Evolutionary conservation across 2,888 invertebrate species (phyloP).

Genomic region (Neoaliturus tenellus): DNA sequence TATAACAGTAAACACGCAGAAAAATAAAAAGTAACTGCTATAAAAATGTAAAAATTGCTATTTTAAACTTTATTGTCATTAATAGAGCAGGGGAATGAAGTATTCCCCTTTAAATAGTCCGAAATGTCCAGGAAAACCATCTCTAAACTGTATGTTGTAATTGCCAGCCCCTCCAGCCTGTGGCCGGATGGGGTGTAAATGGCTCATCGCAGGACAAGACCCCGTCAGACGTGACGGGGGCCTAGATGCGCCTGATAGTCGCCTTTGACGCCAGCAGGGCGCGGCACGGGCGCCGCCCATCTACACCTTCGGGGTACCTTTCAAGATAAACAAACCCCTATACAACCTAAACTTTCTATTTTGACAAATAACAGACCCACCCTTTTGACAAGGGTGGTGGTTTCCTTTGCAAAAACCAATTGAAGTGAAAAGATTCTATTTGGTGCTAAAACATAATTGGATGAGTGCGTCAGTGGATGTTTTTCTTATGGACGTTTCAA

Average conservation of each 20-base stretch:
- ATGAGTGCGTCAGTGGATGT: background rate
- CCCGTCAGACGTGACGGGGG: no score
- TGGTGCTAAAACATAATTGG: background rate
- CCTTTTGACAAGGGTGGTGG: background rate
- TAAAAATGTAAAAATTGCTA: no score
- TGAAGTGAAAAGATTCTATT: background rate
- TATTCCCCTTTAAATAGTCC: no score
- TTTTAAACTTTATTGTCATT: no score
- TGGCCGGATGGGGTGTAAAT: background rate
- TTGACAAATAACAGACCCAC: constrained; percentile 17
- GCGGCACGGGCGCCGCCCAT: constrained; percentile 6
- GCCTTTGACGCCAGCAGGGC: constrained; percentile 27
- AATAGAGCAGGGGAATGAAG: no score
- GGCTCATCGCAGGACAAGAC: background rate
- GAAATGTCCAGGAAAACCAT: no score
- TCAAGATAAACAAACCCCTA: constrained; percentile 12
- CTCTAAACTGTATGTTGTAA: no score
- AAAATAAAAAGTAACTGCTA: no score
- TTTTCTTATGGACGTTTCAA: background rate
- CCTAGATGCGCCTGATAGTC: background rate
- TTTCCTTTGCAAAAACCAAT: background rate
- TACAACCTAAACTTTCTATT: constrained; percentile 20
- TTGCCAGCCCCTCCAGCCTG: no score
- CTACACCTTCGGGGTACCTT: background rate
- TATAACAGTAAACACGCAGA: no score